Evolutionary conservation across 2,113 vertebrate species (phyloP), one percentile per base, ranked within the genome.

Genomic region (Anguilla rostrata): DNA sequence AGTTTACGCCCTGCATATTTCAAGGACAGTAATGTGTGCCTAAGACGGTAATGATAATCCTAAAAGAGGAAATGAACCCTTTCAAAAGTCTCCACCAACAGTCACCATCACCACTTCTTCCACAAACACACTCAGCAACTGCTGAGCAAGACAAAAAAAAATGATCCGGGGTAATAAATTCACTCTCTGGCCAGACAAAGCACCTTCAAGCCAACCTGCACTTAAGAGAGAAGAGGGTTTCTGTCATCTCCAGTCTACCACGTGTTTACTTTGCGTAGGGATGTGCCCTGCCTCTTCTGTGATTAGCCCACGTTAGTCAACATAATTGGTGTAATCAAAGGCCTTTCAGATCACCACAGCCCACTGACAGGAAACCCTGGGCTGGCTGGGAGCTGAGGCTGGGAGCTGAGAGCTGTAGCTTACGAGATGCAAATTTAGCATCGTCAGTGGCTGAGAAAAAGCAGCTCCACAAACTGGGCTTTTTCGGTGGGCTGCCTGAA

Each of bases 61-160:
- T 34, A 39, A 53, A 34, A 63, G 26, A 66, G 79, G 78, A 81
- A 75, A 82, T 66, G 39, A 82, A 66, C 34, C 56, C 56, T 66
- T 29, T 46, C 56, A 60, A 81, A 66, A 56, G 34, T 34, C 34
- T 34, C 18, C 56, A 20, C 26, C 39, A 82, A 34, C 34, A 34
- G 1, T 82, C 56, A 3, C 26, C 43, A 26, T 9, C 53, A 75
- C 41, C 57, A 39, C 79, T 6, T 8, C 29, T 86, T 39, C 40
- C 85, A 86, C 79, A 86, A 86, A 86, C 53, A 81, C 79, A 29
- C 79, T 9, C 78, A 85, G 66, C 81, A 15, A 39, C 43, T 63
- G 15, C 82, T 39, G 12, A 60, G 29, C 29, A 83, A 39, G 40
- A 53, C 8, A 83, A 40, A 39, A 57, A 5, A 46, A 34, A 40